These are phyloP conservation scores for Cataglyphis albicans DNA, from an alignment of 2,888 invertebrate species.

Conservation along the genomic window DNA sequence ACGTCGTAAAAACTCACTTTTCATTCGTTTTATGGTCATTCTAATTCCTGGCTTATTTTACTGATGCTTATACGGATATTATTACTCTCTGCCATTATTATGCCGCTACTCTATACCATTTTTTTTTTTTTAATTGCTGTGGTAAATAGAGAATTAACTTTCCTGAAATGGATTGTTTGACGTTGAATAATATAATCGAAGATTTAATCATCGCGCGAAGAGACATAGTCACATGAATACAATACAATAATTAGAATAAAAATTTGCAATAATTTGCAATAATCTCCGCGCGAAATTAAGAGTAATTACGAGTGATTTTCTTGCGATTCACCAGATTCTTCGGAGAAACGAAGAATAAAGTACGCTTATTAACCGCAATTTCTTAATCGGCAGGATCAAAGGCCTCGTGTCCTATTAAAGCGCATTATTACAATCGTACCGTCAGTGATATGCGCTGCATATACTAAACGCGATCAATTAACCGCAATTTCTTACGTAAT, in stretches of 20 bases:
- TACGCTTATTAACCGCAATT: conserved; percentile 14
- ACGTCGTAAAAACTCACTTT: conserved; percentile 44
- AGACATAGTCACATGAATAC: neutral
- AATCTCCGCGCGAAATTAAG: conserved; percentile 26
- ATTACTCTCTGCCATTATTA: conserved; percentile 11
- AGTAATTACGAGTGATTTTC: conserved; percentile 13
- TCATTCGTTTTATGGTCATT: conserved; percentile 34
- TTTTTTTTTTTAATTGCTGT: neutral
- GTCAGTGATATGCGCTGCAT: neutral
- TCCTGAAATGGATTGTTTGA: neutral
- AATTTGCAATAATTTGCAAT: neutral
- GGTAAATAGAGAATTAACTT: conserved; percentile 7
- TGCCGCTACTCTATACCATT: no score
- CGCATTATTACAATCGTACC: neutral
- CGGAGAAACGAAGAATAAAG: neutral
- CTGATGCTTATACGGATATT: neutral
- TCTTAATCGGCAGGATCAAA: conserved; percentile 9
- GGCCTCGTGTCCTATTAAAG: neutral
- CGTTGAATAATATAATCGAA: neutral
- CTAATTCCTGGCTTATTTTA: conserved; percentile 17
- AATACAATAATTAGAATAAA: neutral
- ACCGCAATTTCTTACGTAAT: conserved; percentile 19
- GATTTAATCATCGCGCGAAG: neutral
- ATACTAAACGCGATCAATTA: conserved; percentile 15
- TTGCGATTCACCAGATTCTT: neutral